A percentile compares a stretch with the other conserved stretches of the same genome.
phyloP scores from a whole-genome alignment of 2,888 invertebrate species.

The Drosophila meridiana region DNA sequence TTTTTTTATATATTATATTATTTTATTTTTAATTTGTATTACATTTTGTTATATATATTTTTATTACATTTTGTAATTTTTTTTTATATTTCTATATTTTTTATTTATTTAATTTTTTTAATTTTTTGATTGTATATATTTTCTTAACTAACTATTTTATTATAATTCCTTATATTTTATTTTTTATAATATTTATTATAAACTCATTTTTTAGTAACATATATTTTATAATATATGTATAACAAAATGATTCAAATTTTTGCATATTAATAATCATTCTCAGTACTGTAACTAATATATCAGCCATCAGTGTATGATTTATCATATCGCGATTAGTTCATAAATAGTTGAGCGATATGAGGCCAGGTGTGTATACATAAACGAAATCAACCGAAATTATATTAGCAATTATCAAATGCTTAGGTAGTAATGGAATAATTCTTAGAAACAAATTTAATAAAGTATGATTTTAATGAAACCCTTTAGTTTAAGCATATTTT shows the following conservation, averaged over 20 bases:
- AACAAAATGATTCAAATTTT: not conserved
- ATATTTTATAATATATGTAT: not conserved
- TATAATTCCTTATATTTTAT: too few species aligned
- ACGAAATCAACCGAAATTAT: not conserved
- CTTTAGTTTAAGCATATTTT: too few species aligned
- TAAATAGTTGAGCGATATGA: not conserved
- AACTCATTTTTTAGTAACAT: not conserved
- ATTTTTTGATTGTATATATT: not conserved
- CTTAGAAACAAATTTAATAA: not conserved
- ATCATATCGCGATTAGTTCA: conserved; percentile 5
- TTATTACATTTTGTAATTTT: too few species aligned
- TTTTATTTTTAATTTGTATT: too few species aligned
- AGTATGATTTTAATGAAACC: not conserved
- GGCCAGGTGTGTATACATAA: not conserved
- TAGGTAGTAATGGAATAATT: not conserved
- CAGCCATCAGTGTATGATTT: not conserved
- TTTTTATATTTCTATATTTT: not conserved
- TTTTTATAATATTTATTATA: not conserved
- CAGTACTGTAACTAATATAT: not conserved
- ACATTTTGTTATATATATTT: too few species aligned
- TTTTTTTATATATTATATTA: too few species aligned
- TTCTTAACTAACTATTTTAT: too few species aligned
- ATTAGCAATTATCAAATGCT: not conserved
- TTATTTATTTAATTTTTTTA: not conserved
- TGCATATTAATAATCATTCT: fast-evolving